Base-by-base conservation (phyloP, 2,113 vertebrate genomes). In the Mustela nigripes region DNA sequence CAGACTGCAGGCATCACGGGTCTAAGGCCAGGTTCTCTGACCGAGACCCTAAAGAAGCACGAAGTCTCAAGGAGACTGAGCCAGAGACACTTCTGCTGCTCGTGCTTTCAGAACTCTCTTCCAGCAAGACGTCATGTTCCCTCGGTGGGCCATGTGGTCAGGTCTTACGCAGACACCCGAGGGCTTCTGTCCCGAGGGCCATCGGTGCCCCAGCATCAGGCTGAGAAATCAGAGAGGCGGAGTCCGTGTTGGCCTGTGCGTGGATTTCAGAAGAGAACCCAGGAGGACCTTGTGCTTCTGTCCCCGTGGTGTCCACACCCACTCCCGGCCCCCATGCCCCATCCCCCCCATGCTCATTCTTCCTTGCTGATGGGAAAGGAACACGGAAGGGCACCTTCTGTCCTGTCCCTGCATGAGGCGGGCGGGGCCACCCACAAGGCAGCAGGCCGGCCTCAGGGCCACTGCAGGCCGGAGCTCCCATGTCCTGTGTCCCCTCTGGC, bases 391-490 rank as follows among this genome's bases (percentile, higher is more conserved):
- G 63, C 12, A 12, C 16, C 18, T 63, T 74, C 22, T 69, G 56
- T 53, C 48, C n/a, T 53, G 45, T 67, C 26, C 62, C 21, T 16
- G 18, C 4, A 3, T 45, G 19, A 86, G 62, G 28, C 56, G 21
- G 19, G 39, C 1, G 7, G 73, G 73, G 73, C 36, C 11, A 0
- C 26, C 71, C 0, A 2, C 5, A 11, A 16, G 74, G 63, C 45
- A 5, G 11, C 10, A 22, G 31, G 14, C 7, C 14, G 12, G 0
- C 21, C 9, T 45, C 24, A 10, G 0, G 48, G 39, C 36, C 65
- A 42, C 39, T 1, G 7, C 48, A 1, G 45, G 28, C 45, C 18
- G 2, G 3, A 22, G 33, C 33, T 81, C 21, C 50, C 50, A 56
- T 0, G 26, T 18, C 45, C 14, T 4, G 4, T 10, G 45, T 50